These are phyloP conservation scores for Orius laevigatus DNA, from an alignment of 1,140 invertebrate genomes.

Conservation along the genomic window DNA sequence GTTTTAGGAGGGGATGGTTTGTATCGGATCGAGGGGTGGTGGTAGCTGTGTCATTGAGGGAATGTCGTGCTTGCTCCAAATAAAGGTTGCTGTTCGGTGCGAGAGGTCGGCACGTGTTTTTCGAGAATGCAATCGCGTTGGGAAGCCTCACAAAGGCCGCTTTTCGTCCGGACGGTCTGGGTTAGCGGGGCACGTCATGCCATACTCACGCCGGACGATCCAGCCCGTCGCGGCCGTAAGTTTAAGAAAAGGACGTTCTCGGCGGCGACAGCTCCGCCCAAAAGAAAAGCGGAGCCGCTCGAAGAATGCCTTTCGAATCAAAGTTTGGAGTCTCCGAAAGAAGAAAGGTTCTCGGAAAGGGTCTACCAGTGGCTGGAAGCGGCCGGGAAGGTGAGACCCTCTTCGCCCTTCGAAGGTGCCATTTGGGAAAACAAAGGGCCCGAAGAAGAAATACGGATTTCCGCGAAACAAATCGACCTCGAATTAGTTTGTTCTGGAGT, in stretches of 20 bases:
- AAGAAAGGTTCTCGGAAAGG: constrained; percentile 30
- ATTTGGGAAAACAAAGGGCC: constrained; percentile 21
- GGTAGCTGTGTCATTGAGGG: constrained; percentile 3
- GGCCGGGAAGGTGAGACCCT: constrained; percentile 25
- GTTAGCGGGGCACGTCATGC: constrained; percentile 51
- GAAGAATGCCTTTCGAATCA: constrained; percentile 13
- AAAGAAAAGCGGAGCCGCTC: background rate
- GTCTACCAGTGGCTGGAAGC: constrained; percentile 42
- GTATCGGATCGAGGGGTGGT: background rate
- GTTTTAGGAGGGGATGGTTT: background rate
- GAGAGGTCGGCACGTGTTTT: background rate
- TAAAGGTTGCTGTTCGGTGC: constrained; percentile 6
- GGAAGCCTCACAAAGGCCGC: constrained; percentile 49
- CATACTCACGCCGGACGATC: constrained; percentile 45
- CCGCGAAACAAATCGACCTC: constrained; percentile 24
- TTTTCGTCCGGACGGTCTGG: constrained; percentile 53
- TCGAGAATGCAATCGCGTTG: constrained; percentile 32
- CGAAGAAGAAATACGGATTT: constrained; percentile 1
- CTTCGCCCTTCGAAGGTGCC: constrained; percentile 4
- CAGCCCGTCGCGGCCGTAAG: constrained; percentile 22
- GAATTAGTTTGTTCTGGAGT: constrained; percentile 20
- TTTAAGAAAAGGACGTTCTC: background rate
- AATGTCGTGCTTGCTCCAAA: constrained; percentile 10
- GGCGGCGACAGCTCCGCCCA: background rate
- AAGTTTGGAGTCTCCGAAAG: constrained; percentile 4